Base-by-base conservation (phyloP, 2,113 vertebrate genomes). In the Calcarius ornatus region DNA sequence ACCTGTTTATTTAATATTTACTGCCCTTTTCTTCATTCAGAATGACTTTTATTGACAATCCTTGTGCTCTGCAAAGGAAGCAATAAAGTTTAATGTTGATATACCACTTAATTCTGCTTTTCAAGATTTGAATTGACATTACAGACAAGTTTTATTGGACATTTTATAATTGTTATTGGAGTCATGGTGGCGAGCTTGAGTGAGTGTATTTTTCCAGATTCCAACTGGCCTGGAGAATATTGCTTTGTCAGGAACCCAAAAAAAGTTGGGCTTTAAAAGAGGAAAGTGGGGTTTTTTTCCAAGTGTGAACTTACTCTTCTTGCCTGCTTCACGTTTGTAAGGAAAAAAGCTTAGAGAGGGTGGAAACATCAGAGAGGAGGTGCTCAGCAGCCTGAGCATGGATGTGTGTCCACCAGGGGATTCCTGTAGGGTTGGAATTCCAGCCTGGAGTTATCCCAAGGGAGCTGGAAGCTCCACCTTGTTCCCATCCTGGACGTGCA, bases 91-190 rank as follows among this genome's bases (percentile, higher is more conserved):
- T 97, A 97, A 97, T 97, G 97, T 97, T 96, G 97, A 97, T 97
- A 97, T 43, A 92, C 97, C 97, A 98, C 97, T 97, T 98, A 97
- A 97, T 97, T 97, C 95, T 96, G 96, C 95, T 94, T 97, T 97
- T 97, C 96, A 97, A 97, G 97, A 98, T 97, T 97, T 89, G 97
- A 97, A 96, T 97, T 97, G 97, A 97, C 97, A 97, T 97, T 97
- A 95, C 96, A 96, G 95, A 93, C 96, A 76, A 92, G 94, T 96
- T 97, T 97, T 97, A 97, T 96, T 96, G 95, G 95, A 96, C 94
- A 96, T 97, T 98, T 97, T 96, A 97, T 97, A 97, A 97, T 97
- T 97, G 97, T 97, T 97, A 97, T 97, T 98, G 97, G 97, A 98
- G 97, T 98, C 97, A 77, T 86, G 96, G 97, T 97, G 97, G 97